Base-by-base conservation (phyloP, 2,113 vertebrate genomes). In the Nasalis larvatus region DNA sequence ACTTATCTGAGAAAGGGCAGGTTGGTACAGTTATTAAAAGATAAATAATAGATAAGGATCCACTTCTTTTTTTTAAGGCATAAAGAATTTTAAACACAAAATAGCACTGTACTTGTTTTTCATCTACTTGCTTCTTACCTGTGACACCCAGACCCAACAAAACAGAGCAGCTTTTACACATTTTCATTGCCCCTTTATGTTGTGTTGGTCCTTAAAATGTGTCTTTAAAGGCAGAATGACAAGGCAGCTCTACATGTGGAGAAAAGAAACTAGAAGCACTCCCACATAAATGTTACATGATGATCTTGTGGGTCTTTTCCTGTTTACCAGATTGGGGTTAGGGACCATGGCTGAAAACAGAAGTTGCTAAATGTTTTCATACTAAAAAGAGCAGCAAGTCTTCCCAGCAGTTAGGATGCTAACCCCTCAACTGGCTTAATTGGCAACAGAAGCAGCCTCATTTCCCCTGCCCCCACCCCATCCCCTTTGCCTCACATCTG, bases 21-120 rank as follows among this genome's bases (percentile, higher is more conserved):
- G 52, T 92, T 95, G 93, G 42, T 96, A 42, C 37, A 77, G 76
- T 97, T 97, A 97, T 89, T 93, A 96, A 93, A 96, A 82, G 94
- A 89, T 96, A 98, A 98, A 97, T 97, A 98, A 95, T 95, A 97
- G 95, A 98, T 97, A 97, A 96, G 9, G 42, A 96, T 83, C 71
- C 5, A 90, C 71, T 92, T 97, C 74, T 82, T 95, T 40, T 90
- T 90, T 63, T 85, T 89, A 68, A 52, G 40, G 0, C 4, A 42
- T 80, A 96, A 85, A 69, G 93, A 76, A 35, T 49, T 97, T 97
- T 96, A 94, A 84, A 71, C 3, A 56, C 37, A 89, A 93, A 91
- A 35, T 78, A 85, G 20, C 42, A 60, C 42, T 80, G 40, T 86
- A 91, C 88, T 96, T 96, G 85, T 81, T 80, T 80, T 90, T 66